These are phyloP conservation scores for Cathartes aura DNA, from an alignment of 2,113 vertebrate genomes.

Conservation along the genomic window DNA sequence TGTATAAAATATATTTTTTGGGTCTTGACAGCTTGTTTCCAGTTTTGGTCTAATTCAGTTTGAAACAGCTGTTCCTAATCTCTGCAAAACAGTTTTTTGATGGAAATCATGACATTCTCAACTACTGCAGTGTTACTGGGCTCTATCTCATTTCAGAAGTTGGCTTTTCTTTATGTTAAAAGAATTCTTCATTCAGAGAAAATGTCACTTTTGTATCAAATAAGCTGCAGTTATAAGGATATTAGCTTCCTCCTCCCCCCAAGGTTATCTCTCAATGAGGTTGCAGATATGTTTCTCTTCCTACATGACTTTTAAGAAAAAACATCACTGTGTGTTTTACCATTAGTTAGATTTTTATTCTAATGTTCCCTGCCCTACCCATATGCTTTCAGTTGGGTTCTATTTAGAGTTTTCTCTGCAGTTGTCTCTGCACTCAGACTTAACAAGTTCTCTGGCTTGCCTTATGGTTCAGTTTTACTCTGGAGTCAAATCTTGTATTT, in stretches of 20 bases:
- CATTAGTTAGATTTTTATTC: slow-evolving; percentile 33
- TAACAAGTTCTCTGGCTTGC: slow-evolving; percentile 50
- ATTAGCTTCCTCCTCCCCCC: not conserved
- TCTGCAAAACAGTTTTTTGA: slow-evolving; percentile 47
- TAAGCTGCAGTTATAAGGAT: not conserved
- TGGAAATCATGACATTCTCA: slow-evolving; percentile 59
- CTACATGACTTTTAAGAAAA: not conserved
- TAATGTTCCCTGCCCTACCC: slow-evolving; percentile 20
- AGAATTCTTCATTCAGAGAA: not conserved
- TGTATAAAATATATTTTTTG: slow-evolving; percentile 33
- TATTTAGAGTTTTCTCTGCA: slow-evolving; percentile 52
- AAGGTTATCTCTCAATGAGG: not conserved
- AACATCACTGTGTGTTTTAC: slow-evolving; percentile 24
- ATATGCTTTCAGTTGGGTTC: slow-evolving; percentile 58
- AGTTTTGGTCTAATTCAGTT: slow-evolving; percentile 63
- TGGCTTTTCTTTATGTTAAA: slow-evolving; percentile 11
- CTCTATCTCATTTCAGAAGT: not conserved
- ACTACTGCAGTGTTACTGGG: slow-evolving; percentile 24
- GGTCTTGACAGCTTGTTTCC: slow-evolving; percentile 56
- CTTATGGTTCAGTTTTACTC: slow-evolving; percentile 46
- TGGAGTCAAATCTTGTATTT: slow-evolving; percentile 14
- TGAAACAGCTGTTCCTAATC: slow-evolving; percentile 63
- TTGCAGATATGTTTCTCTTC: not conserved
- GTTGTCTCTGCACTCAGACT: slow-evolving; percentile 56
- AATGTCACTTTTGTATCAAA: not conserved